These are phyloP conservation scores for Scomber japonicus DNA, from an alignment of 2,113 vertebrate species.

Conservation along the genomic window DNA sequence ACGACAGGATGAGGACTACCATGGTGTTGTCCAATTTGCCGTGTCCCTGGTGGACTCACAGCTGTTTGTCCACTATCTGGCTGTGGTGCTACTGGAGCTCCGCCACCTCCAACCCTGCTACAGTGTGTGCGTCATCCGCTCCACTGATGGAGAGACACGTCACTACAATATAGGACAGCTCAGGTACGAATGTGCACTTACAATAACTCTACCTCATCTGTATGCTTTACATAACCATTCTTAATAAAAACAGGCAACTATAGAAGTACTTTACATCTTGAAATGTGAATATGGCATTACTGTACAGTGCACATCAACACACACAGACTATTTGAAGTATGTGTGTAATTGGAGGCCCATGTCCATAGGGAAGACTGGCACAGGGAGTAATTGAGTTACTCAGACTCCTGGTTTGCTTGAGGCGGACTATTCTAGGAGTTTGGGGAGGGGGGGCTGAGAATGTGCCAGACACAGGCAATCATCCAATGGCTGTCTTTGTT, in stretches of 20 bases:
- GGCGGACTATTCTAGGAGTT: conserved; percentile 45
- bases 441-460: conserved; percentile 27
- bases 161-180: conserved; percentile 94
- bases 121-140: conserved; percentile 91
- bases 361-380: conserved; percentile 60
- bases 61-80: conserved; percentile 96
- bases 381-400: conserved; percentile 66
- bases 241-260: not conserved
- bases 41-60: conserved; percentile 96
- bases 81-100: conserved; percentile 94
- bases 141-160: conserved; percentile 90
- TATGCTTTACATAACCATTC: not conserved
- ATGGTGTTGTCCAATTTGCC: conserved; percentile 94
- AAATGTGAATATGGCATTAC: conserved; percentile 5
- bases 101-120: conserved; percentile 93
- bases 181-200: conserved; percentile 81
- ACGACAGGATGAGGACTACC: conserved; percentile 91
- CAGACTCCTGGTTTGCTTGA: conserved; percentile 34
- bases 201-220: not conserved
- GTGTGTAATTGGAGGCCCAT: conserved; percentile 62
- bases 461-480: not conserved
- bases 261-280: not conserved
- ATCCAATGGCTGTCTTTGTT: conserved; percentile 30
- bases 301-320: not conserved
- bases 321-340: conserved; percentile 40